Conservation (phyloP, 2,888 invertebrate genomes). For the Nephrotoma guestfalica region DNA sequence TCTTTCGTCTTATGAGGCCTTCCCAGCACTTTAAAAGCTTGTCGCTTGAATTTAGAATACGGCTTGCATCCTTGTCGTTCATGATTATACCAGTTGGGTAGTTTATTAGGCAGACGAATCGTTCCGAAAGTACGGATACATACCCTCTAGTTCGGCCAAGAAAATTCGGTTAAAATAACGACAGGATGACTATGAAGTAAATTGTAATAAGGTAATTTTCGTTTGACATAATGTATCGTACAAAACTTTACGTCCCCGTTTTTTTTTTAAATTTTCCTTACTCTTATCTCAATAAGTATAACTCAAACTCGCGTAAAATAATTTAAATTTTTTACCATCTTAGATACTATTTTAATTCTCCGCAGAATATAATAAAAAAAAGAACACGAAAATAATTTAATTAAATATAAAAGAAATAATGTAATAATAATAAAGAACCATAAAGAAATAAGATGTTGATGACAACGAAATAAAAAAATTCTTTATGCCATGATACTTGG, state of each 20-base stretch:
- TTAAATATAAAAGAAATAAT: background rate
- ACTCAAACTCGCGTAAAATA: background rate
- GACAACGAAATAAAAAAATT: background rate
- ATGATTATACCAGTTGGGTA: too few relatives aligned
- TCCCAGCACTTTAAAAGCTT: too few relatives aligned
- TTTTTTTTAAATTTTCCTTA: background rate
- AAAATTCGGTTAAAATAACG: too few relatives aligned
- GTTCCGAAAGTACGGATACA: too few relatives aligned
- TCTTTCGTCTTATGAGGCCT: too few relatives aligned
- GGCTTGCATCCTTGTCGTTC: too few relatives aligned
- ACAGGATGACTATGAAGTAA: too few relatives aligned
- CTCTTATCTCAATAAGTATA: background rate
- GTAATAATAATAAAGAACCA: background rate
- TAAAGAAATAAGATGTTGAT: background rate
- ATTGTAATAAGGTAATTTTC: too few relatives aligned
- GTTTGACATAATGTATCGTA: too few relatives aligned
- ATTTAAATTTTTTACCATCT: background rate
- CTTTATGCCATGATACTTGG: background rate
- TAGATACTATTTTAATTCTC: background rate
- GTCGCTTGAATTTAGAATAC: too few relatives aligned
- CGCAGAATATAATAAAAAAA: background rate
- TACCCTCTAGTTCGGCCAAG: too few relatives aligned
- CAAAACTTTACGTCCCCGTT: background rate
- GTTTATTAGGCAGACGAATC: too few relatives aligned
- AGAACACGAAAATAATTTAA: background rate